These are phyloP conservation scores for Bolinopsis microptera DNA, from an alignment of 37 sponge, comb jelly and placozoan species.

Conservation along the genomic window DNA sequence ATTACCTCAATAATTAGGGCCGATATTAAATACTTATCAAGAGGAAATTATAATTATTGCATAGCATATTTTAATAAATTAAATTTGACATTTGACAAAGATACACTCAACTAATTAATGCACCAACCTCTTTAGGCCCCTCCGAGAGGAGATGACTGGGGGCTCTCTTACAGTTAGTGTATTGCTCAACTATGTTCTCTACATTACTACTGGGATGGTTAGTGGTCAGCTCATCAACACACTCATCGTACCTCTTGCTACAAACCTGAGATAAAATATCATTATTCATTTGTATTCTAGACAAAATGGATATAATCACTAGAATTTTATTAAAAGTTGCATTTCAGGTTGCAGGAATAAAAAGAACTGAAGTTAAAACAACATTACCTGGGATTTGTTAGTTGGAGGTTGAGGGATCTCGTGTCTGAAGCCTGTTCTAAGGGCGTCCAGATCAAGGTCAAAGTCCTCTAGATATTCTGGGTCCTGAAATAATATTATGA, in stretches of 20 bases:
- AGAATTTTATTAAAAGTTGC: too few species aligned
- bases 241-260: not conserved
- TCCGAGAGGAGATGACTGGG: too few species aligned
- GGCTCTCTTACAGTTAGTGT: not conserved
- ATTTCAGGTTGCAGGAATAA: too few species aligned
- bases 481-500: not conserved
- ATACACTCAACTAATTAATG: too few species aligned
- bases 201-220: not conserved
- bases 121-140: too few species aligned
- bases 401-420: not conserved
- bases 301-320: too few species aligned
- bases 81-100: too few species aligned
- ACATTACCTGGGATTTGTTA: not conserved
- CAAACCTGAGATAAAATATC: not conserved
- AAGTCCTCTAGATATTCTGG: not conserved
- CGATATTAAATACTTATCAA: too few species aligned
- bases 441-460: not conserved
- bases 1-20: too few species aligned
- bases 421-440: not conserved
- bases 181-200: slow-evolving; percentile 4
- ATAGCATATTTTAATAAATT: too few species aligned
- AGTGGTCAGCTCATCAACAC: not conserved
- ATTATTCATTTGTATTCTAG: too few species aligned
- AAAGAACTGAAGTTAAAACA: not conserved
- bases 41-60: too few species aligned